A percentile compares a stretch with the other conserved stretches of the same genome.
phyloP scores from a whole-genome alignment of 92 coral and sea anemone species.

The Palythoa caribaeorum region DNA sequence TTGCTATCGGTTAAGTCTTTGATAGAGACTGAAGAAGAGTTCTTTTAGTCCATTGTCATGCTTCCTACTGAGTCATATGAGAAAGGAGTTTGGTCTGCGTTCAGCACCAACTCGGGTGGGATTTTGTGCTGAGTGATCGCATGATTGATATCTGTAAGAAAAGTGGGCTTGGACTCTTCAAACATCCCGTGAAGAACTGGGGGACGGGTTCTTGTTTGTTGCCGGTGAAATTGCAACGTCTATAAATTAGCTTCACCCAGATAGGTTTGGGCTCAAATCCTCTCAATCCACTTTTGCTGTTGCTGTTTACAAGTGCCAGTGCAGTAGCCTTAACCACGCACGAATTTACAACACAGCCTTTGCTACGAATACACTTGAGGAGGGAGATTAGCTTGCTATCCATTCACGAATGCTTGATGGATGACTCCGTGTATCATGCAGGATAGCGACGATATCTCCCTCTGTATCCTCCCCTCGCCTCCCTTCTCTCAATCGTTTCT shows the following conservation, averaged over 20 bases:
- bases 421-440: no score
- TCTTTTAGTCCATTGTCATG: no score
- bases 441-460: conserved; percentile 41
- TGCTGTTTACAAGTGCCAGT: no score
- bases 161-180: conserved; percentile 54
- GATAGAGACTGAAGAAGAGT: no score
- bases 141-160: not conserved
- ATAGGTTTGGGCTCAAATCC: conserved; percentile 42
- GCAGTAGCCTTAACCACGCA: conserved; percentile 43
- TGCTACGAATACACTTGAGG: conserved; percentile 43
- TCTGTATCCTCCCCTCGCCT: conserved; percentile 38
- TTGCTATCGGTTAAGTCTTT: no score
- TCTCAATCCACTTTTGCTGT: no score
- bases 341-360: conserved; percentile 52
- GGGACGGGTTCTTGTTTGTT: conserved; percentile 17
- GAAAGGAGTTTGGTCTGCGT: no score
- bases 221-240: conserved; percentile 5
- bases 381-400: conserved; percentile 59
- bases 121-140: conserved; percentile 45
- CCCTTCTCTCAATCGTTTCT: no score
- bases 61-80: no score
- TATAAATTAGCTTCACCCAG: not conserved
- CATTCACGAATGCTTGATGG: conserved; percentile 54
- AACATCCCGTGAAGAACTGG: conserved; percentile 66
- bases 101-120: no score